Base-by-base conservation (phyloP, 2,888 invertebrate species). In the Strigamia crassipes region DNA sequence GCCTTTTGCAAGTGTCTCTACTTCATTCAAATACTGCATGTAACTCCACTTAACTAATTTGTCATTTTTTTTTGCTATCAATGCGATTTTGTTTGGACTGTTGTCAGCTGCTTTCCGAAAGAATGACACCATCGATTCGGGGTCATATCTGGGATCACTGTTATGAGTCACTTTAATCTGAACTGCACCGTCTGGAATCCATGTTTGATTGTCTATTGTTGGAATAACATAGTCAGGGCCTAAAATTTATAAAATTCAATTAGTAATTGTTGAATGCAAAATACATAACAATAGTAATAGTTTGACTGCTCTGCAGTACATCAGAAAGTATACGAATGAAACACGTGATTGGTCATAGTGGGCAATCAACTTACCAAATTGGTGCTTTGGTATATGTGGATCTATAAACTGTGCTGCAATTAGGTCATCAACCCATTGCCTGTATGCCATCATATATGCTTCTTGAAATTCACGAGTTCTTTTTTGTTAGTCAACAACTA, bases 191-290 rank as follows among this genome's bases (percentile, higher is more conserved):
- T 77, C 77, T 8, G 23, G 10, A 21, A 15, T 1, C 15, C 15
- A 18, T 0, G 77, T 15, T 31, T 9, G 1, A 77, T 23, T 18
- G 1, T 27, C 23, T 13, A 0, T 31, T 27, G 77, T 27, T n/a
- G 77, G 77, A 21, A 77, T 77, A 1, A 77, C 18, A 23, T 77
- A 21, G 15, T 77, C 77, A 9, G 77, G 77, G 15, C 77, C 77
- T 77, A 51, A 15, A 46, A 46, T 46, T 46, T 46, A 46, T 46
- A 46, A 46, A 27, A 27, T 27, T 27, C 1, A 27, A 27, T 27
- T 27, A 3, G 27, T 27, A 27, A 27, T 27, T 27, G 27, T 27
- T 27, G 3, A 27, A 3, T 27, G 27, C 27, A 27, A 27, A 27
- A 27, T 27, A 27, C 3, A 27, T 27, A 27, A 27, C 27, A 3